Evolutionary conservation across 1,140 invertebrate genomes (phyloP).

Genomic region (Drosophila pachea): DNA sequence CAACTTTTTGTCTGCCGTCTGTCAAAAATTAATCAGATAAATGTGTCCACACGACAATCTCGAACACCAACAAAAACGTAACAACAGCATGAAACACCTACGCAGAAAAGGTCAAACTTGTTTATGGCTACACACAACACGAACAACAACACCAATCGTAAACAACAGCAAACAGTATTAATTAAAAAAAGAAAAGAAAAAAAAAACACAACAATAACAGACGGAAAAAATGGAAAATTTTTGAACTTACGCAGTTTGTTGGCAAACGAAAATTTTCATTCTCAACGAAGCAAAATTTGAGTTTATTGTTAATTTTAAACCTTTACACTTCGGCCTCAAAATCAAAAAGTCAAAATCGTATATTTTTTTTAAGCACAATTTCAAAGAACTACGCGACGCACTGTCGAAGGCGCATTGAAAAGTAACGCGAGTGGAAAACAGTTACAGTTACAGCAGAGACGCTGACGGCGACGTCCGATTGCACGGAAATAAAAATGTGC

Average conservation of each 20-base stretch:
- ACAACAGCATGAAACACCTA: conserved; percentile 29
- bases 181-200: neutral
- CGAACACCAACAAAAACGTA: conserved; percentile 3
- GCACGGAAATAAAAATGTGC: conserved; percentile 59
- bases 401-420: conserved; percentile 28
- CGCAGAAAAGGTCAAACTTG: conserved; percentile 61
- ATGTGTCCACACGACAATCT: conserved; percentile 50
- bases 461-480: conserved; percentile 53
- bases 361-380: conserved; percentile 41
- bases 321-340: neutral
- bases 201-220: conserved; percentile 26
- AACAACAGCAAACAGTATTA: neutral
- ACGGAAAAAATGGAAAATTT: conserved; percentile 38
- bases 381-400: neutral
- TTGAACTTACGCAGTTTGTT: conserved; percentile 39
- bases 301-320: neutral
- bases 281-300: neutral
- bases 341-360: conserved; percentile 42
- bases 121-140: conserved; percentile 33
- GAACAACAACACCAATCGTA: conserved; percentile 9
- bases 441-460: conserved; percentile 31
- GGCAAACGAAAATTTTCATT: conserved; percentile 19
- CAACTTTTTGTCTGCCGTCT: conserved; percentile 68
- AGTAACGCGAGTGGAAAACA: conserved; percentile 5
- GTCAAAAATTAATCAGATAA: conserved; percentile 74